Percentiles rank a stretch among this genome's conserved stretches.
phyloP scores from a whole-genome alignment of 1,140 invertebrate genomes.

The Myzus persicae region DNA sequence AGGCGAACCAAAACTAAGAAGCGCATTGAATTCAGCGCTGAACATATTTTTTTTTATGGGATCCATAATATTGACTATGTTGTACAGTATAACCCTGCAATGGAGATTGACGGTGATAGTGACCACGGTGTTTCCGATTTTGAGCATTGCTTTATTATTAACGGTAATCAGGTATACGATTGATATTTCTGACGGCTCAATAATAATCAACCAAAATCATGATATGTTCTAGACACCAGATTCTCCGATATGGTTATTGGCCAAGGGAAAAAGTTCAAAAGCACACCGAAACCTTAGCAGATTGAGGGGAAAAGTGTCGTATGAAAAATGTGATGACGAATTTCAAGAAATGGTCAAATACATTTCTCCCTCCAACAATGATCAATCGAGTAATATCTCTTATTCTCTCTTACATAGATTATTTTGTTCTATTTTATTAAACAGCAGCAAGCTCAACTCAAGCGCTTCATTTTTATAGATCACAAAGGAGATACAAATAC shows the following conservation, averaged over 20 bases:
- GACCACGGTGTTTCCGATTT: constrained; percentile 56
- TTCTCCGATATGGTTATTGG: constrained; percentile 71
- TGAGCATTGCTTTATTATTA: constrained; percentile 48
- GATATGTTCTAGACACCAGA: constrained; percentile 67
- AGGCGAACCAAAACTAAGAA: constrained; percentile 63
- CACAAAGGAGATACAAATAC: background rate
- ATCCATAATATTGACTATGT: background rate
- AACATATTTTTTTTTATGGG: constrained; percentile 43
- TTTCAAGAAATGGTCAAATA: constrained; percentile 62
- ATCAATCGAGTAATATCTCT: background rate
- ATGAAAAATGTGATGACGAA: constrained; percentile 66
- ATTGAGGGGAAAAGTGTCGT: constrained; percentile 66
- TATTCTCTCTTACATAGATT: background rate
- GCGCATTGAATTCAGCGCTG: constrained; percentile 20
- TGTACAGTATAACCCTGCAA: background rate
- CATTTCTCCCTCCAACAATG: background rate
- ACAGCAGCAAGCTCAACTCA: background rate
- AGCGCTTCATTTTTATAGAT: background rate
- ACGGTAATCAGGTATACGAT: constrained; percentile 39
- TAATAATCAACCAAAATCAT: background rate
- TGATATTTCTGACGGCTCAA: background rate
- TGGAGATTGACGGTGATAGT: constrained; percentile 58
- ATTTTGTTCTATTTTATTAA: background rate
- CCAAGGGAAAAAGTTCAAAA: constrained; percentile 66
- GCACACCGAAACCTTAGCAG: constrained; percentile 66